Base-by-base conservation (phyloP, 2,888 invertebrate genomes). In the Leucophenga maculata region DNA sequence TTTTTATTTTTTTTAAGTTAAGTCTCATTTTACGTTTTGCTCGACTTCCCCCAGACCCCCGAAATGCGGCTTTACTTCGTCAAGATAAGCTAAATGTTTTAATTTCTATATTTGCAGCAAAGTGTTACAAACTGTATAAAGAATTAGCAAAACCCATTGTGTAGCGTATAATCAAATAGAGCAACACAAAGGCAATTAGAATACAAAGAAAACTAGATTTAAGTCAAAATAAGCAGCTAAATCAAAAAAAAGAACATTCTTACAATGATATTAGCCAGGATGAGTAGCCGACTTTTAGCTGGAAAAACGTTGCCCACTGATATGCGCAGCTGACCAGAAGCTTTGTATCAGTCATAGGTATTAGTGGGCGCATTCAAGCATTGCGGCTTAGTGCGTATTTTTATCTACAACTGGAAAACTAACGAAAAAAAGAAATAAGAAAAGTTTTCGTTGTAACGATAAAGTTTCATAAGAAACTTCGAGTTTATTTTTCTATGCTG, bases 401-500 rank as follows among this genome's bases (percentile, higher is more conserved):
- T 18, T 13, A 3, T 26, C 26, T 26, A 26, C 26, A 26, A 26
- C 26, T 26, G 26, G 4, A 26, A 26, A 26, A 26, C 26, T 26
- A 4, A 3, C 3, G 2, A 26, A 26, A 4, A 26, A 26, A 26
- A 26, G 26, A 26, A 4, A 26, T 3, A 26, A 26, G 26, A 26
- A 26, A 26, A 26, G 26, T 26, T 26, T 2, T 26, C 3, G 26
- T 26, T 26, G 26, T 26, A 26, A 4, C 26, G 26, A 3, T 13
- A 64, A 32, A 46, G 16, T 64, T 46, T 20, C 48, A 67, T 46
- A 3, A 69, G 65, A 68, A 70, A 73, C 20, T 64, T 75, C 69
- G 68, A 69, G 31, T 48, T 64, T 66, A 62, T 66, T 32, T 48
- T 62, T 65, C 60, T 64, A 20, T 52, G 59, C 26, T 11, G 74